Conservation (phyloP, 2,888 invertebrate species). For the Hoplodrina blanda region DNA sequence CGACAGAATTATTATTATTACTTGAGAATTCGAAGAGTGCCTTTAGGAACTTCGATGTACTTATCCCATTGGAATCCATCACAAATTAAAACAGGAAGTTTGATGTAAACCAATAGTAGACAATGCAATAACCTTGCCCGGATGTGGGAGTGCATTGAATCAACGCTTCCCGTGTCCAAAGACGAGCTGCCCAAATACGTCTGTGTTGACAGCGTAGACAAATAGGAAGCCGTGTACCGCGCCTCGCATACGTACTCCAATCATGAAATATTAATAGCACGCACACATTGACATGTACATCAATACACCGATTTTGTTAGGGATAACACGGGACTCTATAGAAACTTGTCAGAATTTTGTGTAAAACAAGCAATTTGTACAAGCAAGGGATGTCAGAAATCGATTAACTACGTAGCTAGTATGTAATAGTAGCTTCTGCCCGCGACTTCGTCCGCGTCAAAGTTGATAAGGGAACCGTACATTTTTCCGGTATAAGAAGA, state of each 20-base stretch:
- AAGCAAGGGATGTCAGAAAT: conserved; percentile 21
- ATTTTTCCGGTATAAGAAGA: no score
- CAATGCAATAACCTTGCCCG: conserved; percentile 75
- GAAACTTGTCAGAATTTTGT: background rate
- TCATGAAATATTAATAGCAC: conserved; percentile 45
- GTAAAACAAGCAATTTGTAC: conserved; percentile 1
- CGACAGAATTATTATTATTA: no score
- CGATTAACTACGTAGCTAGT: conserved; percentile 26
- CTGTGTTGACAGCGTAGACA: conserved; percentile 60
- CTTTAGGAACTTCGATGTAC: conserved; percentile 37
- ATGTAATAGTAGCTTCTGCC: background rate
- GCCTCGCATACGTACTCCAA: conserved; percentile 48
- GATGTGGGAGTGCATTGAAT: conserved; percentile 84
- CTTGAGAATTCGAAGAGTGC: conserved; percentile 16
- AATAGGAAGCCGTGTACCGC: conserved; percentile 58
- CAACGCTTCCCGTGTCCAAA: conserved; percentile 66
- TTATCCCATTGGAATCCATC: conserved; percentile 61
- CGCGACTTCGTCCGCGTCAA: no score
- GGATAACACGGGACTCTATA: background rate
- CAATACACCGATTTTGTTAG: background rate
- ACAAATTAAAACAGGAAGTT: conserved; percentile 77
- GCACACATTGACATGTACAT: conserved; percentile 1
- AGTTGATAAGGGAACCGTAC: no score
- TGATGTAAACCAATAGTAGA: conserved; percentile 77
- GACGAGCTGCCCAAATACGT: conserved; percentile 63